Evolutionary conservation across 2,888 invertebrate species (phyloP).

Genomic region (Drosophila fulvimacula): DNA sequence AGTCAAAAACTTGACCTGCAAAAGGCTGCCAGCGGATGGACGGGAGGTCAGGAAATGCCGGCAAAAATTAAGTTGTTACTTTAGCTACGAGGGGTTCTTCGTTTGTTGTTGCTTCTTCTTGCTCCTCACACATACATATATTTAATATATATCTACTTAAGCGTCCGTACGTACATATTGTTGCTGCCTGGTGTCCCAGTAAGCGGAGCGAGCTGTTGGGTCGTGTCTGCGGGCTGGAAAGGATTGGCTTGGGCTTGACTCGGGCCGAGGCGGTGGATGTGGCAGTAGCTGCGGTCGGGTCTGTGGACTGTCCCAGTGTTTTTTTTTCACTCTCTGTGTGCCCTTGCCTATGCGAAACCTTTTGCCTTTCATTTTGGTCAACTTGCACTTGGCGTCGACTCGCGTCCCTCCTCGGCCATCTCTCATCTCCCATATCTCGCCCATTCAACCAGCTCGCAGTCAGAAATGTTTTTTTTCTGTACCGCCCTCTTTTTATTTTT

Average conservation of each 20-base stretch:
- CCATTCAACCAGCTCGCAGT: conserved; percentile 25
- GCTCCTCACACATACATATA: not conserved
- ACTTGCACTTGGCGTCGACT: conserved; percentile 73
- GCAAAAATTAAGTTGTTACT: conserved; percentile 59
- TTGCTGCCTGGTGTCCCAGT: conserved; percentile 18
- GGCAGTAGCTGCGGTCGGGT: conserved; percentile 1
- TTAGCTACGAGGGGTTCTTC: conserved; percentile 13
- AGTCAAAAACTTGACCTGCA: conserved; percentile 26
- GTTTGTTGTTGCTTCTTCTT: conserved; percentile 4
- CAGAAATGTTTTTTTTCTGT: conserved; percentile 27
- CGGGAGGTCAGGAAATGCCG: conserved; percentile 39
- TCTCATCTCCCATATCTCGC: not conserved
- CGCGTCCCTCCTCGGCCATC: conserved; percentile 7
- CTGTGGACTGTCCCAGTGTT: conserved; percentile 40
- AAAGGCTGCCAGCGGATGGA: conserved; percentile 19
- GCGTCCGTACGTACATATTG: conserved; percentile 19
- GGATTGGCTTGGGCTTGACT: conserved; percentile 13
- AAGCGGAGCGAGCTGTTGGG: conserved; percentile 20
- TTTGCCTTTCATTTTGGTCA: conserved; percentile 78
- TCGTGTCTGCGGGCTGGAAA: conserved; percentile 19
- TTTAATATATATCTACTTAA: conserved; percentile 16
- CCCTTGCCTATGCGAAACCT: conserved; percentile 63
- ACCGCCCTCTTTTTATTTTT: conserved; percentile 16
- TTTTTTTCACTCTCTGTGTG: conserved; percentile 50
- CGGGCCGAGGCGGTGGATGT: conserved; percentile 10